A percentile compares a stretch with the other conserved stretches of the same genome.
Evolutionary conservation across 2,888 invertebrate species (phyloP).

Genomic region (Folsomia manolachei): DNA sequence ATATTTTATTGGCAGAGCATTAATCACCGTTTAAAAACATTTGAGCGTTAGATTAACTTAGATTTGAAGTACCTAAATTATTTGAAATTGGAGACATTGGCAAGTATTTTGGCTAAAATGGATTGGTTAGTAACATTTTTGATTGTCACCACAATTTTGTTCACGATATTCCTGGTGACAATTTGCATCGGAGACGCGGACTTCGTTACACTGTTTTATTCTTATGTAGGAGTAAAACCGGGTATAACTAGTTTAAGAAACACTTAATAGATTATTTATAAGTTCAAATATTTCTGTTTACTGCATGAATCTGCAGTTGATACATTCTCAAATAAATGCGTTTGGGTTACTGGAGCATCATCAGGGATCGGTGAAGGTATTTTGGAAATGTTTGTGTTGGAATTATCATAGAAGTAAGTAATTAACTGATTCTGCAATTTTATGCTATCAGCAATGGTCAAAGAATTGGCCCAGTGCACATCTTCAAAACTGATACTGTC

Average conservation of each 20-base stretch:
- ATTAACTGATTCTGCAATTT: too few species aligned
- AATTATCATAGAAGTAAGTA: neutral
- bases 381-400: neutral
- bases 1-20: too few species aligned
- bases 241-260: slow-evolving; percentile 39
- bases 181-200: slow-evolving; percentile 43
- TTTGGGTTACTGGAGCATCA: slow-evolving; percentile 28
- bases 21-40: too few species aligned
- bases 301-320: neutral
- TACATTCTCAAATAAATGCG: slow-evolving; percentile 18
- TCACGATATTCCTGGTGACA: too few species aligned
- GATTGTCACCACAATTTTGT: slow-evolving; percentile 36
- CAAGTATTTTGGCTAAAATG: too few species aligned
- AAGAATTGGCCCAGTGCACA: slow-evolving; percentile 63
- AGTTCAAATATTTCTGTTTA: neutral
- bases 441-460: slow-evolving; percentile 59
- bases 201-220: slow-evolving; percentile 42
- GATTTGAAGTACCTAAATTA: too few species aligned
- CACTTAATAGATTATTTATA: neutral
- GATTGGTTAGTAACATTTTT: slow-evolving; percentile 40
- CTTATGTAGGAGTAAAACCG: slow-evolving; percentile 43
- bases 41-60: too few species aligned
- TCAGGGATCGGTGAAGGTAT: slow-evolving; percentile 47
- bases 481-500: slow-evolving; percentile 66
- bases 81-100: too few species aligned